Evolutionary conservation across 2,888 invertebrate species (phyloP), one percentile per base, ranked within the genome.

Genomic region (Doris montereyensis): DNA sequence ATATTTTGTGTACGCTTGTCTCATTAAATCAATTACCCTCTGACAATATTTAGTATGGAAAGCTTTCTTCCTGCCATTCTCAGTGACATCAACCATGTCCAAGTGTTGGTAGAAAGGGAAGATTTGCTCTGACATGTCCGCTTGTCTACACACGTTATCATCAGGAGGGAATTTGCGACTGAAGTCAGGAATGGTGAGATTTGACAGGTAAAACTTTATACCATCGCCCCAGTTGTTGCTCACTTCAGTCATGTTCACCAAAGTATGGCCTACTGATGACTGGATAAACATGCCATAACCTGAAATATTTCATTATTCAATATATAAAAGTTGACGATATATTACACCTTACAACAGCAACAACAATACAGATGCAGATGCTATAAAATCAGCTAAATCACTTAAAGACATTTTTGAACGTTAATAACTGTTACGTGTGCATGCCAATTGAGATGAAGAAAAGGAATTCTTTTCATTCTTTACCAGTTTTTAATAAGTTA

Each of bases 221-320:
- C 91, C 91, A 83, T 91, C 90, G n/a, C 91, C 91, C 85, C 87
- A 86, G 85, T 91, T 91, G 77, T 89, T 79, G 2, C 82, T 73
- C 28, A 90, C 81, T 26, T 86, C 83, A 1, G 89, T 88, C 81
- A 85, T 87, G 76, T 88, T 88, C 70, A 91, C 85, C 17, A 87
- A 80, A 0, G 90, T 88, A 13, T 85, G 83, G 28, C 91, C 91
- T n/a, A 90, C 85, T 13, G 86, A 84, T 4, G 89, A 87, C 79
- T 90, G 85, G 24, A 90, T 87, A 72, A 87, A 88, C 1, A 90
- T 82, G 32, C 91, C 91, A 84, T 91, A 88, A 79, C 91, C 91
- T 91, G 81, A 26, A 77, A 78, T 72, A 41, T n/a, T n/a, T n/a
- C n/a, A n/a, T n/a, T n/a, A n/a, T n/a, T n/a, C n/a, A n/a, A n/a